phyloP scores from a whole-genome alignment of 2,888 invertebrate species.

The Cyaniris semiargus region DNA sequence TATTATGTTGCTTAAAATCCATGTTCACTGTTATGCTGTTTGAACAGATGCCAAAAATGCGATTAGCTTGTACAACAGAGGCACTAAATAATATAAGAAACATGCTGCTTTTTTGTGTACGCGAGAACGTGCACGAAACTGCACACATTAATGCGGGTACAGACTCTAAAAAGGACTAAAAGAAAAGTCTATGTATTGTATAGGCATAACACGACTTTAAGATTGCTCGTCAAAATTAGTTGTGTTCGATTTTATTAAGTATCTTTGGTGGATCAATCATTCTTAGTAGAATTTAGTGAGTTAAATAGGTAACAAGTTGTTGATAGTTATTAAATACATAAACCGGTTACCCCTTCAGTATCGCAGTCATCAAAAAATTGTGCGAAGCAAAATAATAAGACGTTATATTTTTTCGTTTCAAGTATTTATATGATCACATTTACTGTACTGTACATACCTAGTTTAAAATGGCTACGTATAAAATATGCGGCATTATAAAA shows the following conservation, averaged over 20 bases:
- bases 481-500: background rate
- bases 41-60: slow-evolving; percentile 51
- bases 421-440: no score
- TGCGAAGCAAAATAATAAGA: no score
- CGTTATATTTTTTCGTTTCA: no score
- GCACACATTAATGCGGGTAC: slow-evolving; percentile 27
- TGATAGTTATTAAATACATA: no score
- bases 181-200: background rate
- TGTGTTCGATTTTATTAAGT: no score
- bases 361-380: no score
- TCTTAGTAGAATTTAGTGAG: no score
- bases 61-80: slow-evolving; percentile 44
- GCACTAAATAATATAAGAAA: slow-evolving; percentile 24
- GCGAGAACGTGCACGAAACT: background rate
- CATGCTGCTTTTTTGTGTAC: slow-evolving; percentile 14
- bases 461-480: background rate
- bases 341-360: no score
- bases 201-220: no score
- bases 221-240: no score
- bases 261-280: no score
- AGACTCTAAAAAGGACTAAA: background rate
- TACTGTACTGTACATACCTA: background rate
- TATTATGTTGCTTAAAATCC: slow-evolving; percentile 34
- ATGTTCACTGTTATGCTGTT: slow-evolving; percentile 42
- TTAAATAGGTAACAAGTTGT: no score